phyloP scores from a whole-genome alignment of 2,113 vertebrate species.

The Zosterops hypoxanthus region DNA sequence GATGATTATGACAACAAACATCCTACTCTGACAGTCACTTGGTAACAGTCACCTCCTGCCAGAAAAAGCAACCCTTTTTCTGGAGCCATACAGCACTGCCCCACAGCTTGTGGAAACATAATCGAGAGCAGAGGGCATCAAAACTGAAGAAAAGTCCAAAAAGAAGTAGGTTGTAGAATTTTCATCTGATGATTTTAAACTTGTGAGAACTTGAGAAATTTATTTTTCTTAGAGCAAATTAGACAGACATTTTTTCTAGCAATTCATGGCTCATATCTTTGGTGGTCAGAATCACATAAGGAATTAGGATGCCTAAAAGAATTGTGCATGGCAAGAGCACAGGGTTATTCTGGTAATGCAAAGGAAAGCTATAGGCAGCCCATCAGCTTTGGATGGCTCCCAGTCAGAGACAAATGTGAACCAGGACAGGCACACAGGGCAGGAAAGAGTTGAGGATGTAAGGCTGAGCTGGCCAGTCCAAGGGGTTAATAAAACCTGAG shows the following conservation, averaged over 20 bases:
- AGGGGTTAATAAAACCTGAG: neutral
- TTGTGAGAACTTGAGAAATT: neutral
- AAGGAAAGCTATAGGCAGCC: neutral
- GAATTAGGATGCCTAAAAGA: neutral
- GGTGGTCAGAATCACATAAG: neutral
- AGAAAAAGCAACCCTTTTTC: accelerated
- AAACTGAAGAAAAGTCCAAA: neutral
- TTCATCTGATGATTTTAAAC: neutral
- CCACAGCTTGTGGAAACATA: neutral
- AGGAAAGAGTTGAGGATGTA: neutral
- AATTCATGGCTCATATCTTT: neutral
- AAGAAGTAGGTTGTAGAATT: neutral
- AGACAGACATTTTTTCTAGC: neutral
- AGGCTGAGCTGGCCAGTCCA: neutral
- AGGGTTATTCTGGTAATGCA: neutral
- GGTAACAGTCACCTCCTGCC: neutral
- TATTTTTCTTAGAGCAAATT: neutral
- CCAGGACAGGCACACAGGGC: neutral
- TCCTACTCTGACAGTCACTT: neutral
- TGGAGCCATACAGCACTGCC: neutral
- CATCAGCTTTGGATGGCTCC: neutral
- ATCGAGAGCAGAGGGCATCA: neutral
- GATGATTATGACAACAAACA: neutral
- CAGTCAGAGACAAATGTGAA: neutral
- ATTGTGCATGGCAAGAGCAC: neutral